Percentiles rank a stretch among this genome's conserved stretches.
Conservation (phyloP, 2,888 invertebrate genomes). For the Ophion ellenae region DNA sequence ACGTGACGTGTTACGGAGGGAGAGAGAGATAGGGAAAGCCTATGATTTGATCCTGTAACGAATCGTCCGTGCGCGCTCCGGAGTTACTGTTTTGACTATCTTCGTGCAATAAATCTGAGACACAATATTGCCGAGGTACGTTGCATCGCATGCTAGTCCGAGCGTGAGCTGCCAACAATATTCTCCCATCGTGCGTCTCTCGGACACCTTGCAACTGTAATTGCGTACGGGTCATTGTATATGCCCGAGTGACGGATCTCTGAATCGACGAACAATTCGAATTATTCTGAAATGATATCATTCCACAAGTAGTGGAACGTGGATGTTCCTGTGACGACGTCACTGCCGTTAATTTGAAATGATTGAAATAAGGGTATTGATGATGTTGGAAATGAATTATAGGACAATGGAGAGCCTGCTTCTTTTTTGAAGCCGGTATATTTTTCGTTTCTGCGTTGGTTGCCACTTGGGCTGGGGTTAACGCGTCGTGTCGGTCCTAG, state of each 20-base stretch:
- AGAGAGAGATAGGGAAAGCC: slow-evolving; percentile 36
- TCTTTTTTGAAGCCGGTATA: not conserved
- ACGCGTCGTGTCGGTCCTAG: slow-evolving; percentile 31
- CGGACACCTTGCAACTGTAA: slow-evolving; percentile 45
- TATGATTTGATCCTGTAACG: slow-evolving; percentile 66
- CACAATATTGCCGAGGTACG: slow-evolving; percentile 61
- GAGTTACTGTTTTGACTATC: slow-evolving; percentile 61
- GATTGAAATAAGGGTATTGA: not conserved
- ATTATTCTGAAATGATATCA: too few relatives aligned
- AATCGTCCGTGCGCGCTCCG: slow-evolving; percentile 53
- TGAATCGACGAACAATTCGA: too few relatives aligned
- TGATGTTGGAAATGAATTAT: not conserved
- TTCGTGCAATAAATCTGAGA: slow-evolving; percentile 68
- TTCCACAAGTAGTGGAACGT: too few relatives aligned
- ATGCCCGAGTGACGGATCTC: not conserved
- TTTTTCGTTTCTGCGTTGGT: not conserved
- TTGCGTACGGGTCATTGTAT: slow-evolving; percentile 18
- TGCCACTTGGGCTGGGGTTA: slow-evolving; percentile 2
- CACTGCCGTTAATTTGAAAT: not conserved
- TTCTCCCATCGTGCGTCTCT: slow-evolving; percentile 30
- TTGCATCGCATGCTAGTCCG: not conserved
- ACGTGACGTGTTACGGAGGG: slow-evolving; percentile 10
- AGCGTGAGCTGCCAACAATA: slow-evolving; percentile 25
- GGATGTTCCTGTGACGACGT: too few relatives aligned
- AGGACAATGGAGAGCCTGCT: not conserved